A percentile compares a stretch with the other conserved stretches of the same genome.
phyloP scores from a whole-genome alignment of 2,113 vertebrate genomes.

The Talpa occidentalis region DNA sequence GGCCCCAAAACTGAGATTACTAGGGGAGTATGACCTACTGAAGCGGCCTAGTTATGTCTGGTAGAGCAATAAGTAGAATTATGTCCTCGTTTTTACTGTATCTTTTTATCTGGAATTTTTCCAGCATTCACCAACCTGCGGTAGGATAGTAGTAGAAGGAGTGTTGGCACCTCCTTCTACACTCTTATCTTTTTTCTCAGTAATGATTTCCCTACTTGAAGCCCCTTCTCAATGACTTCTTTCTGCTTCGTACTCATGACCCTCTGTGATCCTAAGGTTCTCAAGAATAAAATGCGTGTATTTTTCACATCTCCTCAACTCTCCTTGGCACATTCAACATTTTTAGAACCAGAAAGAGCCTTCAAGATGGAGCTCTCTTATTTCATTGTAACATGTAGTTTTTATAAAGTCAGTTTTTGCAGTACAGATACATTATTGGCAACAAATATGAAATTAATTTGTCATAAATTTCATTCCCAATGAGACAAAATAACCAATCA shows the following conservation, averaged over 20 bases:
- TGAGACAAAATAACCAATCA: conserved; percentile 40
- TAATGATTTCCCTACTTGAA: conserved; percentile 25
- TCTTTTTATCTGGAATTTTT: neutral
- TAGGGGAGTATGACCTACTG: neutral
- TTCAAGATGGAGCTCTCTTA: conserved; percentile 42
- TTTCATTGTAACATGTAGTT: conserved; percentile 22
- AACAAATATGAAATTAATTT: conserved; percentile 66
- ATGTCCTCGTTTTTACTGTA: neutral
- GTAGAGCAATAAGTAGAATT: conserved; percentile 19
- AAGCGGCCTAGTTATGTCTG: neutral
- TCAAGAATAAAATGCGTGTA: neutral
- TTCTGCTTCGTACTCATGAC: neutral
- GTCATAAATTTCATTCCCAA: conserved; percentile 53
- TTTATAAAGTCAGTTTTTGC: conserved; percentile 37
- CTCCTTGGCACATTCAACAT: neutral
- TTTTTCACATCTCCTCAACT: neutral
- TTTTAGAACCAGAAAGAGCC: conserved; percentile 27
- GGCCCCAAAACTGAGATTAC: neutral
- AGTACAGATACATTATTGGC: conserved; percentile 32
- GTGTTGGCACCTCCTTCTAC: neutral
- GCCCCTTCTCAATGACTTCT: neutral
- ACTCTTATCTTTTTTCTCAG: neutral
- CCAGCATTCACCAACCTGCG: neutral
- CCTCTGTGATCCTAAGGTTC: neutral
- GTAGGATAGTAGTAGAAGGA: neutral